Evolutionary conservation across 2,888 invertebrate species (phyloP), one percentile per base, ranked within the genome.

Genomic region (Cotesia congregata): DNA sequence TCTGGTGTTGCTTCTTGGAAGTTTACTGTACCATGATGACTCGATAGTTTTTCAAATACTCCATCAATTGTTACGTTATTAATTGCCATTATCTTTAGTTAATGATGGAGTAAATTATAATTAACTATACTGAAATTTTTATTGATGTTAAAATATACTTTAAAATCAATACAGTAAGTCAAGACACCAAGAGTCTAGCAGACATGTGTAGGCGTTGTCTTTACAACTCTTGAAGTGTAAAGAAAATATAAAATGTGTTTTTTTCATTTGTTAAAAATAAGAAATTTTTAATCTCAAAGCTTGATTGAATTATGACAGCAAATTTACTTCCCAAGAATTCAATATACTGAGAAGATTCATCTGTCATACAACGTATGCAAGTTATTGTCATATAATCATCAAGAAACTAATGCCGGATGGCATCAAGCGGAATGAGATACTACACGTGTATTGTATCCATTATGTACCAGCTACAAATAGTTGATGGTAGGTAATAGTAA

Each of bases 11-110:
- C 78, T 79, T 77, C 80, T 79, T 40, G 78, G 78, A 81, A 81
- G 76, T 75, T 78, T 78, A 82, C 80, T 80, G 81, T 78, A 82
- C 80, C 80, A 81, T 79, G 77, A 75, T 78, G 76, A 80, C 77
- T 77, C 78, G 70, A 61, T 12, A 71, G 77, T 69, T 77, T 77
- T 50, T 17, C 70, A 77, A 73, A 73, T 77, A 70, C 65, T 40
- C 68, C 72, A 76, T 67, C 64, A 75, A 75, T 75, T 38, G 64
- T 64, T 50, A 40, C 41, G 30, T 30, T 30, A 30, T 30, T 30
- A 50, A 39, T 61, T 20, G 17, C 9, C 30, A 30, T 30, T 30
- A 30, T 30, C 30, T 30, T 30, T 30, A 30, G 30, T 30, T 30
- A 30, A 30, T 30, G 30, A 30, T 30, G 30, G 3, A 30, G 30